Conservation (phyloP, 2,888 invertebrate species). For the Drosophila macrothrix region DNA sequence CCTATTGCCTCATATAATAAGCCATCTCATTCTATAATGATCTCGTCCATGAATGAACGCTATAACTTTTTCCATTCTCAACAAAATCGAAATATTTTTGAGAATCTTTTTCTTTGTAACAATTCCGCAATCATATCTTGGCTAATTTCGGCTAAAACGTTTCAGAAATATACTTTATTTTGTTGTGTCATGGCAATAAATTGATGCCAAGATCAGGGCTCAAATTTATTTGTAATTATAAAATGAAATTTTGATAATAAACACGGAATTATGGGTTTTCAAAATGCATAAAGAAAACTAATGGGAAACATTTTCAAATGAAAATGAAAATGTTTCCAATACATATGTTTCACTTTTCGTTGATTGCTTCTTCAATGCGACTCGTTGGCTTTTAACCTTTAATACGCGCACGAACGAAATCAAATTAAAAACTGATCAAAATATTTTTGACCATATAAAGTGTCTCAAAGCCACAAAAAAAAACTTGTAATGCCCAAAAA, state of each 20-base stretch:
- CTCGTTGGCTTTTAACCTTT: slow-evolving; percentile 47
- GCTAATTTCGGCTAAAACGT: slow-evolving; percentile 37
- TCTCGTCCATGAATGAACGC: slow-evolving; percentile 44
- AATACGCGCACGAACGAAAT: slow-evolving; percentile 42
- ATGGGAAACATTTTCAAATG: not conserved
- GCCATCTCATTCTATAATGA: slow-evolving; percentile 22
- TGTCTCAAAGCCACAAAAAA: slow-evolving; percentile 37
- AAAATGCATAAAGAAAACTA: slow-evolving; percentile 4
- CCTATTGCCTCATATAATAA: slow-evolving; percentile 50
- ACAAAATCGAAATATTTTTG: slow-evolving; percentile 25
- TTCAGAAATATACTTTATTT: slow-evolving; percentile 14
- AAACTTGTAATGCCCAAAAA: slow-evolving; percentile 11
- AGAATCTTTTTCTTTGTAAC: slow-evolving; percentile 11
- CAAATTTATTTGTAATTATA: slow-evolving; percentile 36
- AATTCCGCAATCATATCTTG: slow-evolving; percentile 34
- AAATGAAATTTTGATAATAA: slow-evolving; percentile 39
- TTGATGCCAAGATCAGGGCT: slow-evolving; percentile 46
- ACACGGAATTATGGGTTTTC: not conserved
- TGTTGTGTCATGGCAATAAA: slow-evolving; percentile 36
- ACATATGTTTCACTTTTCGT: not conserved
- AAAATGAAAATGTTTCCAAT: not conserved
- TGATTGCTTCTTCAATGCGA: slow-evolving; percentile 13
- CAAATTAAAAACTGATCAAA: slow-evolving; percentile 75
- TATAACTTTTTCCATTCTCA: slow-evolving; percentile 18
- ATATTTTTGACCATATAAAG: slow-evolving; percentile 70